Percentiles rank a stretch among this genome's conserved stretches.
Evolutionary conservation across 2,888 invertebrate species (phyloP).

Genomic region (Drosophila cognata): DNA sequence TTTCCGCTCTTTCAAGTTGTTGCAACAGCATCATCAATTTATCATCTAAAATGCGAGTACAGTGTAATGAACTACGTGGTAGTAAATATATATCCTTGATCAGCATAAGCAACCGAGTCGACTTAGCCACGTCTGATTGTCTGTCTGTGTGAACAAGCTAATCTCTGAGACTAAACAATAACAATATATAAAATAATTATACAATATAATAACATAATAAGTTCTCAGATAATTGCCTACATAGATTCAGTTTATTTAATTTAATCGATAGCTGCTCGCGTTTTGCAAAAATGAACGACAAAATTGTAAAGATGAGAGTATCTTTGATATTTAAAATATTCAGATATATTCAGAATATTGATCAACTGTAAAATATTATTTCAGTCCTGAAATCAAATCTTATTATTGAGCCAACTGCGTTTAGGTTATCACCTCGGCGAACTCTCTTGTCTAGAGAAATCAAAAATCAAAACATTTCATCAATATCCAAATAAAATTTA

Average conservation of each 20-base stretch:
- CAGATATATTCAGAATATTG: no score
- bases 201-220: not conserved
- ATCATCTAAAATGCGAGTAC: not conserved
- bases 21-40: not conserved
- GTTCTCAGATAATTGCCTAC: not conserved
- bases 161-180: not conserved
- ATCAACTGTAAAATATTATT: no score
- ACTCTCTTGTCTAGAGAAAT: not conserved
- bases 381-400: no score
- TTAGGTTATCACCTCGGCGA: not conserved
- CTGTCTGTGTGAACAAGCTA: not conserved
- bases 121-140: not conserved
- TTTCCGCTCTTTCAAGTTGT: slow-evolving; percentile 23
- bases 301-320: no score
- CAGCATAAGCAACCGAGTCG: not conserved
- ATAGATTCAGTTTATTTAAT: not conserved
- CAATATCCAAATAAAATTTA: no score
- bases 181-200: not conserved
- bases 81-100: not conserved
- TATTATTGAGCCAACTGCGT: not conserved
- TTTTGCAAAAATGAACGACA: not conserved
- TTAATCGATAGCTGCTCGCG: not conserved
- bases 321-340: no score
- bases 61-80: not conserved
- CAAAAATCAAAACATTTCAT: no score